These are phyloP conservation scores for Mylabris phalerata DNA, from an alignment of 1,140 invertebrate species.

Conservation along the genomic window DNA sequence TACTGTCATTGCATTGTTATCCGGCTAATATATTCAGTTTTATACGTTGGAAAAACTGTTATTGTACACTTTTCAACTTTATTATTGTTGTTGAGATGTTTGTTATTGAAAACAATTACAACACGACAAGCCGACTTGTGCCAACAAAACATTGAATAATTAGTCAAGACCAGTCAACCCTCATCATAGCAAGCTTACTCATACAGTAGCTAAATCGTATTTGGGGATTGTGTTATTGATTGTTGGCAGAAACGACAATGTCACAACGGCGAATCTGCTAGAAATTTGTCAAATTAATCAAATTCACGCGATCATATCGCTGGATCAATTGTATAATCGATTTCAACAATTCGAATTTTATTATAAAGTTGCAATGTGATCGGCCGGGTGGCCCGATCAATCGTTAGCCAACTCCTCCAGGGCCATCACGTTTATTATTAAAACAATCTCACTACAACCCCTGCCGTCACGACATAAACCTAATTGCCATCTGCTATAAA, in stretches of 20 bases:
- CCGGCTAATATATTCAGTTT: background rate
- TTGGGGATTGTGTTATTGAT: slow-evolving; percentile 10
- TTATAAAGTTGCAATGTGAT: no score
- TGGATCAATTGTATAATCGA: background rate
- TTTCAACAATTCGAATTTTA: no score
- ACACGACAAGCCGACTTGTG: background rate
- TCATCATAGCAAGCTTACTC: slow-evolving; percentile 17
- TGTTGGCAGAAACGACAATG: slow-evolving; percentile 14
- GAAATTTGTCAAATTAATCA: slow-evolving; percentile 17
- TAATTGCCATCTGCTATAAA: no score
- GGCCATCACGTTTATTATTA: no score
- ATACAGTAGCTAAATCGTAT: slow-evolving; percentile 15
- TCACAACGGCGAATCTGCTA: slow-evolving; percentile 3
- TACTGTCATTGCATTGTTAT: background rate
- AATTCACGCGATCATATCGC: background rate
- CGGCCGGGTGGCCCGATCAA: no score
- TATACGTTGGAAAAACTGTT: background rate
- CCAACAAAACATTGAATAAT: slow-evolving; percentile 16
- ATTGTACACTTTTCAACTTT: no score
- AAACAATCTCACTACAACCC: no score
- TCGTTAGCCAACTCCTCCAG: no score
- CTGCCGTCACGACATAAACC: no score
- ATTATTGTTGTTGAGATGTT: background rate
- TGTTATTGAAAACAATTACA: background rate
- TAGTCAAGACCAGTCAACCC: slow-evolving; percentile 18